phyloP scores from a whole-genome alignment of 2,113 vertebrate genomes.

The Suricata suricatta region DNA sequence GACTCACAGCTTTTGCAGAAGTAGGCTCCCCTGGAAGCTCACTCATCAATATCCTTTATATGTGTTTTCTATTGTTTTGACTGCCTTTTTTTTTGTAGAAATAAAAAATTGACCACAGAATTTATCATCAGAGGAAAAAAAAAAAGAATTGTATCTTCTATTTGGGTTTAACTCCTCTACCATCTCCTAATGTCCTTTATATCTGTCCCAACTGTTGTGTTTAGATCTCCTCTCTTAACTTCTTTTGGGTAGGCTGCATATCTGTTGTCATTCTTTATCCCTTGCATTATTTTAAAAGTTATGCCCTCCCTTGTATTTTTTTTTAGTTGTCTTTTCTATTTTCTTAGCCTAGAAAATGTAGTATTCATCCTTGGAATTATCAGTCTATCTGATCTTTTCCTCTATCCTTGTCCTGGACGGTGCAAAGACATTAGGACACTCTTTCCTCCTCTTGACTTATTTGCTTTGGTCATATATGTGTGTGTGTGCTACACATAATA shows the following conservation, averaged over 20 bases:
- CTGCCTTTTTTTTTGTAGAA: conserved; percentile 73
- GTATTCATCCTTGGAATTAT: background rate
- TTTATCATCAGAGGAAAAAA: conserved; percentile 74
- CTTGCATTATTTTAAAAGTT: background rate
- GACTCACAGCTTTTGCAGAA: conserved; percentile 63
- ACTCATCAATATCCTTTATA: conserved; percentile 68
- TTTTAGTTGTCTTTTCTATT: background rate
- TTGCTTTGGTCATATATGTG: background rate
- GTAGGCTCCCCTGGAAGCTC: conserved; percentile 56
- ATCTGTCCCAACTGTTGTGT: background rate
- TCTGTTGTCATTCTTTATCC: background rate
- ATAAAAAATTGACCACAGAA: conserved; percentile 69
- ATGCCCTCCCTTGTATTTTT: background rate
- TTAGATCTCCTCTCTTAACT: background rate
- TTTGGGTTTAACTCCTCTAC: background rate
- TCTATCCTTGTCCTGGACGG: background rate
- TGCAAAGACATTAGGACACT: background rate
- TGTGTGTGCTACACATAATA: background rate
- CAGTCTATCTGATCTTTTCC: background rate
- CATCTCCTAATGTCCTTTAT: background rate
- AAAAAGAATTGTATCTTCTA: background rate
- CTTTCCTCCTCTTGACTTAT: background rate
- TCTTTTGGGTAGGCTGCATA: background rate
- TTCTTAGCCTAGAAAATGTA: background rate
- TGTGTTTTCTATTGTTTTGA: conserved; percentile 80